Conservation (phyloP, 2,113 vertebrate genomes). For the Scomber colias region DNA sequence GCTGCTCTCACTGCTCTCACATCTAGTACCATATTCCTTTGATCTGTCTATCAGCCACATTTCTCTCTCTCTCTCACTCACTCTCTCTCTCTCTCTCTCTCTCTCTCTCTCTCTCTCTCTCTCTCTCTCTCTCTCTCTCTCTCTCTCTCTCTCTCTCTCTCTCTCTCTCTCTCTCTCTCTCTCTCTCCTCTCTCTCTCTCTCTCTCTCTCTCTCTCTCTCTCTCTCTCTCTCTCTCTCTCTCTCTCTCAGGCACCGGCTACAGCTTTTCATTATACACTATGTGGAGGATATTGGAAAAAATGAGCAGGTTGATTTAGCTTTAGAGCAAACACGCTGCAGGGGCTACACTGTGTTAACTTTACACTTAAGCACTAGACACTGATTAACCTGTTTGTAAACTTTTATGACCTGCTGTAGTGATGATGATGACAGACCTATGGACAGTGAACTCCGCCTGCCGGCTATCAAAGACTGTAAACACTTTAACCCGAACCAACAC, state of each 20-base stretch:
- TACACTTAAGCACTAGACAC: conserved; percentile 53
- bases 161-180: too few relatives aligned
- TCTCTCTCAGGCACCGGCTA: background rate
- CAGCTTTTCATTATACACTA: background rate
- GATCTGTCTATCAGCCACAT: conserved; percentile 3
- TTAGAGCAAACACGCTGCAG: conserved; percentile 32
- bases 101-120: too few relatives aligned
- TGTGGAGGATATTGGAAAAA: background rate
- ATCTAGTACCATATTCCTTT: conserved; percentile 18
- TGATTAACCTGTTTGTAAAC: conserved; percentile 71
- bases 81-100: too few relatives aligned
- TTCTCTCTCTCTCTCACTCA: background rate
- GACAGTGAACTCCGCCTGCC: conserved; percentile 58
- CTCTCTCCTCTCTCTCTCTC: too few relatives aligned
- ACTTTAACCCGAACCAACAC: conserved; percentile 68
- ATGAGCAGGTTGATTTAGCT: conserved; percentile 38
- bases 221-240: background rate
- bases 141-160: too few relatives aligned
- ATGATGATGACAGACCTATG: conserved; percentile 55
- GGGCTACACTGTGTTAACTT: conserved; percentile 38
- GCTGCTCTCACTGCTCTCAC: conserved; percentile 6
- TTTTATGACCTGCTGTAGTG: conserved; percentile 64
- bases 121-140: too few relatives aligned
- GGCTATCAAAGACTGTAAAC: conserved; percentile 69
- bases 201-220: too few relatives aligned